Conservation (phyloP, 2,888 invertebrate species). For the Conchocele bisecta region DNA sequence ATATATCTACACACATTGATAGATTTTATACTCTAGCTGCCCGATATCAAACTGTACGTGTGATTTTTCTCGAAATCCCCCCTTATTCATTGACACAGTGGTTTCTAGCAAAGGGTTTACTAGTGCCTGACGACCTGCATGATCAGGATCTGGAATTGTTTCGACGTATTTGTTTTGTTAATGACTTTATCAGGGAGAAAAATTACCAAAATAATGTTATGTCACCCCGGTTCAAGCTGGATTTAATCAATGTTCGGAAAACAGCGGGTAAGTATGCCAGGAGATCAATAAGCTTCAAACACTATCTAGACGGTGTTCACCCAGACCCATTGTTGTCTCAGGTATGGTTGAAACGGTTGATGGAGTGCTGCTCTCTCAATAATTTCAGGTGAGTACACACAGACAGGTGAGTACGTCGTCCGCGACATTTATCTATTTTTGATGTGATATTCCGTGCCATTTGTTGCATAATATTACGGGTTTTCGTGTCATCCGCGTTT, state of each 20-base stretch:
- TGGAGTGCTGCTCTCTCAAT: too few species aligned
- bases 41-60: not conserved
- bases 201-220: not conserved
- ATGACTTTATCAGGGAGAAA: not conserved
- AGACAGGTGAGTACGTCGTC: too few species aligned
- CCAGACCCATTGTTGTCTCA: not conserved
- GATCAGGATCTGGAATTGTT: not conserved
- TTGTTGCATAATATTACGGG: too few species aligned
- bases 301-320: not conserved
- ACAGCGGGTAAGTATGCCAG: not conserved
- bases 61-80: not conserved
- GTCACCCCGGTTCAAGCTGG: not conserved
- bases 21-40: not conserved
- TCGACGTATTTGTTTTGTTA: not conserved
- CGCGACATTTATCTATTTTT: too few species aligned
- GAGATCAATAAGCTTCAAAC: not conserved
- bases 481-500: too few species aligned
- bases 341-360: not conserved
- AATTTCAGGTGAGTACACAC: too few species aligned
- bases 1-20: not conserved
- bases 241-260: not conserved
- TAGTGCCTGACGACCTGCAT: not conserved
- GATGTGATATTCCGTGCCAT: too few species aligned
- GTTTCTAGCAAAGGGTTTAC: not conserved
- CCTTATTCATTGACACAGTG: not conserved